Evolutionary conservation across 2,888 invertebrate species (phyloP), one percentile per base, ranked within the genome.

Genomic region (Autographa pulchrina): DNA sequence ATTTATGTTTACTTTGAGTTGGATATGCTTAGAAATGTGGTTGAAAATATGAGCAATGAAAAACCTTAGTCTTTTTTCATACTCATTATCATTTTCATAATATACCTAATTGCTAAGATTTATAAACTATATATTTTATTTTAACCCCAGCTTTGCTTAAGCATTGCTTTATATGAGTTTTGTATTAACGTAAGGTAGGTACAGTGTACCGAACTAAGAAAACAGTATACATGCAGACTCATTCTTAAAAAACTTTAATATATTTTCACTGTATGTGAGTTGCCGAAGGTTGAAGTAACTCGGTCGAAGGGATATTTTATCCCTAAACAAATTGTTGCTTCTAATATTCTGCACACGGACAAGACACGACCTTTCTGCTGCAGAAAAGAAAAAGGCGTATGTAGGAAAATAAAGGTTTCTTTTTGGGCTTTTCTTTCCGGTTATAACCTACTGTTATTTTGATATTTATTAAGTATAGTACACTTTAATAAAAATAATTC

Each of bases 291-390:
- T 70, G 70, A 73, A 75, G 74, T 67, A 71, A 75, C 64, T 77
- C 61, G 59, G 65, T 64, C 66, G 61, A 70, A 75, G 72, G 79
- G 77, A 74, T 71, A 86, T 83, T 85, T 86, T 86, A 85, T 89
- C 86, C 84, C 86, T 75, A 85, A 88, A 89, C 90, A 91, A 90
- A 90, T 90, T 88, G 87, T 74, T 75, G 81, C 78, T 81, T 73
- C 74, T 66, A 78, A 76, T 85, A 91, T 90, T 88, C 91, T 76
- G 80, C 77, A 87, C 90, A 91, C 92, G 91, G 86, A 87, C 88
- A 86, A 83, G 81, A 78, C 70, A 86, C 81, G 85, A 85, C 86
- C 87, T 88, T 84, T 87, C 72, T 70, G 54, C 6, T 65, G 54
- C n/a, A 20, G 11, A 6, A 61, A 58, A 35, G 31, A 80, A 79